Base-by-base conservation (phyloP, 2,113 vertebrate species). In the Stigmatopora argus region DNA sequence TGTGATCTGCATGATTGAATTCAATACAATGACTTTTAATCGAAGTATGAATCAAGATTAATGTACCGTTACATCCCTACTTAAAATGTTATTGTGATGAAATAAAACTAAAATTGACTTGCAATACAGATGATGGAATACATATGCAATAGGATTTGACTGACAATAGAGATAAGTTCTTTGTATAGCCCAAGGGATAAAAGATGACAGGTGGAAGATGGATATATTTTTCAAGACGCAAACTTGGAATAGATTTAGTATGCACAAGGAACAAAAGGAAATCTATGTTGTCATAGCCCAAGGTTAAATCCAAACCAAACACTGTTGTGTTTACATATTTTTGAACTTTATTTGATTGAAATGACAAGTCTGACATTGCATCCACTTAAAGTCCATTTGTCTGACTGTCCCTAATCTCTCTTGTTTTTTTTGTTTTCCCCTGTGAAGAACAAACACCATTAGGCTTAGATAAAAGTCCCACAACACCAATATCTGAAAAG, bases 281-380 rank as follows among this genome's bases (percentile, higher is more conserved):
- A 21, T 44, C 38, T 21, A 61, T 19, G 15, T 41, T 61, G 59
- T 61, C 59, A 61, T 45, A 18, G 38, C 41, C n/a, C 35, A 61
- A 61, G 59, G 59, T 23, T 61, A 62, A 19, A 62, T 15, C n/a
- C 21, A 46, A 46, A 46, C 45, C 53, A 56, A 56, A 56, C 23
- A 31, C 11, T 9, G 5, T 6, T 31, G 13, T 56, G 51, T 23
- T 23, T 53, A 53, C 21, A 12, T 23, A 53, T 56, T 56, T 56
- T 13, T 26, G 21, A 5, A 23, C 21, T 13, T 3, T 2, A 0
- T 3, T 9, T 9, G 3, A 13, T 26, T 14, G 14, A 53, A 53
- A 15, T 7, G 53, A 31, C 15, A 5, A 55, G 14, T 31, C 53
- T 31, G 1, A 56, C 13, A 56, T 56, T 31, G 53, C 53, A 31